A percentile compares a stretch with the other conserved stretches of the same genome.
Conservation (phyloP, 2,888 invertebrate genomes). For the Acronicta aceris region DNA sequence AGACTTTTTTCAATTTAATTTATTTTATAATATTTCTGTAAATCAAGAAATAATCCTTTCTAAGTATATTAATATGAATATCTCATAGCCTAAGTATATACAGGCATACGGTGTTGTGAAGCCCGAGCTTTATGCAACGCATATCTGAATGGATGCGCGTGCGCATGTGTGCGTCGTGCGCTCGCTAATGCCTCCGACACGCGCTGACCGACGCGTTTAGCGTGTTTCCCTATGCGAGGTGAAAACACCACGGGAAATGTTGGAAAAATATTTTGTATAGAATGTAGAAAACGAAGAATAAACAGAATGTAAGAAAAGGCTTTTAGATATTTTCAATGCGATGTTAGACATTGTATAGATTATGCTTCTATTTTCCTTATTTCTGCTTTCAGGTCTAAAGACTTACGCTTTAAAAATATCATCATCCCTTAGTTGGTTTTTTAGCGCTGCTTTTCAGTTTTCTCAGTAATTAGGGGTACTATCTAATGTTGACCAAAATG, state of each 20-base stretch:
- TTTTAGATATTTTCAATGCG: constrained; percentile 15
- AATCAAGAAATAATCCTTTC: no score
- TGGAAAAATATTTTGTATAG: constrained; percentile 32
- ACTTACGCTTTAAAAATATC: neutral
- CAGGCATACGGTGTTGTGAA: constrained; percentile 13
- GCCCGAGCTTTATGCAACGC: constrained; percentile 33
- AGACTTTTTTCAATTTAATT: no score
- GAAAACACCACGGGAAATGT: constrained; percentile 47
- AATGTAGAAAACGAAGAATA: constrained; percentile 23
- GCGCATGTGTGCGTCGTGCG: constrained; percentile 50
- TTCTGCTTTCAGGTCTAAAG: neutral
- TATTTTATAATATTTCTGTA: no score
- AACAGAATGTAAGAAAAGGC: constrained; percentile 6
- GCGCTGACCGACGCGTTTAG: constrained; percentile 61
- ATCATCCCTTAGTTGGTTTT: no score
- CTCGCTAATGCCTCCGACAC: constrained; percentile 66
- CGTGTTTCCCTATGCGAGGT: constrained; percentile 49
- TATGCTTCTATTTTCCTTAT: neutral
- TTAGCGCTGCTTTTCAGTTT: no score
- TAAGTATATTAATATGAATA: constrained; percentile 12
- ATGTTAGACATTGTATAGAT: neutral
- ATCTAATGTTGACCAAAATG: no score
- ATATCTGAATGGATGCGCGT: constrained; percentile 47
- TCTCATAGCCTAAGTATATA: neutral
- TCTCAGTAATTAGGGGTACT: no score